Percentiles rank a stretch among this genome's conserved stretches.
Conservation (phyloP, 2,888 invertebrate species). For the Brenthis daphne region DNA sequence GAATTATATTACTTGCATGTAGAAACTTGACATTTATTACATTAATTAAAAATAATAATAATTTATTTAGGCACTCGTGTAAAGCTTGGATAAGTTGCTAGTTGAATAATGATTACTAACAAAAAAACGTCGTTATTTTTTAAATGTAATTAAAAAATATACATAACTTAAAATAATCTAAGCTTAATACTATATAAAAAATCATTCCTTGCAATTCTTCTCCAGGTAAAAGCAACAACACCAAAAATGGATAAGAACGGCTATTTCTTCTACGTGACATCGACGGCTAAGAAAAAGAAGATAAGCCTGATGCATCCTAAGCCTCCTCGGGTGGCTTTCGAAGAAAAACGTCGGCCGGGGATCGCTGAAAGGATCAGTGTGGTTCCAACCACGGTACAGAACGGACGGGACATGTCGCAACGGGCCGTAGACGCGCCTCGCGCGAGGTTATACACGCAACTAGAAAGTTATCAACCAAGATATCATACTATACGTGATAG, state of each 20-base stretch:
- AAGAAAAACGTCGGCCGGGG: slow-evolving; percentile 71
- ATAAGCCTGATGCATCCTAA: slow-evolving; percentile 77
- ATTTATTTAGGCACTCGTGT: too few species aligned
- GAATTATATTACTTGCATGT: too few species aligned
- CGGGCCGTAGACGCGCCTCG: slow-evolving; percentile 65
- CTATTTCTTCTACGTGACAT: slow-evolving; percentile 75
- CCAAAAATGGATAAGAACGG: slow-evolving; percentile 79
- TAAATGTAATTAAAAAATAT: too few species aligned
- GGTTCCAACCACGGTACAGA: slow-evolving; percentile 58
- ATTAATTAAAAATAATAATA: too few species aligned
- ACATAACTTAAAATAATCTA: too few species aligned
- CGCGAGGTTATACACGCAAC: slow-evolving; percentile 73
- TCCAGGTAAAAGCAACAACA: slow-evolving; percentile 73
- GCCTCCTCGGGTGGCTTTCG: slow-evolving; percentile 75
- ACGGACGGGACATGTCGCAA: slow-evolving; percentile 68
- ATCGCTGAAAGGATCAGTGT: slow-evolving; percentile 71
- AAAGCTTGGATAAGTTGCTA: too few species aligned
- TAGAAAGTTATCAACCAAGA: slow-evolving; percentile 78
- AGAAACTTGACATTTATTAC: too few species aligned
- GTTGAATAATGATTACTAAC: too few species aligned
- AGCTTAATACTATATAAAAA: too few species aligned
- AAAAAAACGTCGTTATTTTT: too few species aligned
- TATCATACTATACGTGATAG: slow-evolving; percentile 79
- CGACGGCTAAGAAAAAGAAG: slow-evolving; percentile 80
- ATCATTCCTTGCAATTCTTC: neutral